Evolutionary conservation across 2,113 vertebrate species (phyloP).

Genomic region (Tonatia bakeri): DNA sequence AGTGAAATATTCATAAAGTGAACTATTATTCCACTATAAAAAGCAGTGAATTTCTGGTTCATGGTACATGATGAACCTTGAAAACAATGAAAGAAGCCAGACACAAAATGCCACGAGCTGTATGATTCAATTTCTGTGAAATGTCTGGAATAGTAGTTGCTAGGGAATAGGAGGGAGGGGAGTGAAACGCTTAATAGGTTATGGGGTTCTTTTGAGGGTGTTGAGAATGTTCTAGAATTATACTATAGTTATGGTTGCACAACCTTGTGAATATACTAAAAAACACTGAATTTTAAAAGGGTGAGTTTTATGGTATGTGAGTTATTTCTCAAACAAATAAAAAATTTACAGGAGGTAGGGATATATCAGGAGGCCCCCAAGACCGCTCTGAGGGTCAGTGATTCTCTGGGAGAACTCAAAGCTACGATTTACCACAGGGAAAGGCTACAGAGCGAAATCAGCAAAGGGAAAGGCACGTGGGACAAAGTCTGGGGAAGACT

Average conservation of each 20-base stretch:
- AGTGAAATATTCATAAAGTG: neutral
- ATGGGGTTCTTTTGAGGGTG: neutral
- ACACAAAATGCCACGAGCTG: neutral
- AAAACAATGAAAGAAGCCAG: slow-evolving; percentile 28
- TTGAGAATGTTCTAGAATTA: slow-evolving; percentile 26
- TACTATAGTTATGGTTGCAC: neutral
- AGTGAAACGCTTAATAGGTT: neutral
- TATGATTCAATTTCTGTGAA: slow-evolving; percentile 15
- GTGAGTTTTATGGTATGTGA: neutral
- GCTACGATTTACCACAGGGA: neutral
- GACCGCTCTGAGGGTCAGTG: neutral
- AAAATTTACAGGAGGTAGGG: neutral
- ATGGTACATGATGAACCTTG: slow-evolving; percentile 21
- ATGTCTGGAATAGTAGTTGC: slow-evolving; percentile 1
- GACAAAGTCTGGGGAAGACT: neutral
- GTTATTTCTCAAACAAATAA: neutral
- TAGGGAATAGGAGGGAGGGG: neutral
- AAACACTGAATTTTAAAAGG: neutral
- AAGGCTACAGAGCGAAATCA: neutral
- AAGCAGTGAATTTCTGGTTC: neutral
- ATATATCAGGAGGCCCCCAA: neutral
- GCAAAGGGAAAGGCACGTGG: neutral
- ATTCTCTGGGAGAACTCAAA: neutral
- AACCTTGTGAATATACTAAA: slow-evolving; percentile 6
- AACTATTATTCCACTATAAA: slow-evolving; percentile 30